Conservation (phyloP, 2,113 vertebrate genomes). For the Mirounga angustirostris region DNA sequence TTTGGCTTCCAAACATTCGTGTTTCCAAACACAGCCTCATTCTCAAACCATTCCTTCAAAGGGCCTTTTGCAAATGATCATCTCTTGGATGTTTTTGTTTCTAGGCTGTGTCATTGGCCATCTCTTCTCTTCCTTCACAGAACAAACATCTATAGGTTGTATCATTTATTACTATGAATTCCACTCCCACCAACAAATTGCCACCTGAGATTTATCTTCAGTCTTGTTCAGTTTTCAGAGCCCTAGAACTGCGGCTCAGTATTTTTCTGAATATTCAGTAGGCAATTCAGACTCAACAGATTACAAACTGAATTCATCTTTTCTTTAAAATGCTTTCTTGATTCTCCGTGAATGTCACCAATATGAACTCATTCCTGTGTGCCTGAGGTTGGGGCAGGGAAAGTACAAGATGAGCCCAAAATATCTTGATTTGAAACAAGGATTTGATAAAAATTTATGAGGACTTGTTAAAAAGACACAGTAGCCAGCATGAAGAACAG, state of each 20-base stretch:
- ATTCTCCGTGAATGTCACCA: background rate
- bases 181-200: background rate
- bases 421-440: conserved; percentile 21
- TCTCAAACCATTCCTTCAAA: background rate
- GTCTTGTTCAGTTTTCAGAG: background rate
- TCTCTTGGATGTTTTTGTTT: background rate
- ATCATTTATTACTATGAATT: background rate
- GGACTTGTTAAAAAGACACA: background rate
- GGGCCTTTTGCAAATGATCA: background rate
- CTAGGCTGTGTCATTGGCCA: background rate
- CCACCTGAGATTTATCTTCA: background rate
- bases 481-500: background rate
- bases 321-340: background rate
- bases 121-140: background rate
- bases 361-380: background rate
- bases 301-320: background rate
- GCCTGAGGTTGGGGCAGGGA: background rate
- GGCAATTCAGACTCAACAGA: background rate
- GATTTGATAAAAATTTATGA: background rate
- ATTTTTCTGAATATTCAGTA: background rate
- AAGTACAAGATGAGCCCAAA: background rate
- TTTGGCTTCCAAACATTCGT: background rate
- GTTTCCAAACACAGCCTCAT: background rate
- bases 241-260: background rate
- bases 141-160: background rate